Evolutionary conservation across 2,888 invertebrate genomes (phyloP), one percentile per base, ranked within the genome.

Genomic region (Anthrax anthrax): DNA sequence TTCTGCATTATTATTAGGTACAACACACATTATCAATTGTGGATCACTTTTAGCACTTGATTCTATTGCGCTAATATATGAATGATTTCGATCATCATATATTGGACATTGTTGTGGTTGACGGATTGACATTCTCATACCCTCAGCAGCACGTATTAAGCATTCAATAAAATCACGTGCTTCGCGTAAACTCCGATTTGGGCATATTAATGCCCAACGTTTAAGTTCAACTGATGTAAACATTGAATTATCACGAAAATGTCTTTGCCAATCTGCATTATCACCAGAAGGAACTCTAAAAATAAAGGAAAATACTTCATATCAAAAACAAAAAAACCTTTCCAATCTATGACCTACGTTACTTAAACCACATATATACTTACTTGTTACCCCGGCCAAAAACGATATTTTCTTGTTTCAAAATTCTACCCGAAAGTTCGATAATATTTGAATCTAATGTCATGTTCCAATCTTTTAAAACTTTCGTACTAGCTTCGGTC

Each of bases 231-330:
- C 53, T 8, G 48, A 41, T 0, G 58, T 56, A 17, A 72, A 65
- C 71, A 77, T 69, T 0, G 59, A 53, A 48, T 60, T 62, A 1
- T 69, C 62, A 52, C 84, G 70, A 60, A 90, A 73, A 18, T 76
- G 74, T 5, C 70, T 67, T 0, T 84, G 81, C 90, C 92, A 94
- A 47, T 91, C 87, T 0, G 83, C 87, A 8, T 72, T 70, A 0
- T 71, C 68, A 2, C 78, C 81, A 1, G 71, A 64, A 1, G 58
- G 48, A 38, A 63, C 57, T 43, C 61, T 59, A 17, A 3, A 36
- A 38, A 47, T 27, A 47, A 38, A 44, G 14, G n/a, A 27, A 27
- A 37, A 1, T 18, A 36, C 14, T 14, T 29, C 17, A 16, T 18
- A 18, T n/a, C n/a, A 8, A 16, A 39, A 14, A 39, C n/a, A 40